Evolutionary conservation across 2,888 invertebrate species (phyloP).

Genomic region (Agriotes lineatus): DNA sequence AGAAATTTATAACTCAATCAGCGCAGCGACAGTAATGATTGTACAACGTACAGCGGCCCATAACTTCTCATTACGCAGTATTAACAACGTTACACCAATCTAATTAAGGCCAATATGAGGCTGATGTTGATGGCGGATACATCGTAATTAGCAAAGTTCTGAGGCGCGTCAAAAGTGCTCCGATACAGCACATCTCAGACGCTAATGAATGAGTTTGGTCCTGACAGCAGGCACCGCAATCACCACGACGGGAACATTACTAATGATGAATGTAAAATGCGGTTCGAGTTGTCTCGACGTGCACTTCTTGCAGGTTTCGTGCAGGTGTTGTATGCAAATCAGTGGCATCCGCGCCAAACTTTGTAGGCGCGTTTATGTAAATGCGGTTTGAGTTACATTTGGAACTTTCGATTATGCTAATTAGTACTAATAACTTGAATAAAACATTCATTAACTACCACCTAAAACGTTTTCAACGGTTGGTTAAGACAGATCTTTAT

Average conservation of each 20-base stretch:
- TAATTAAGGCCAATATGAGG: slow-evolving; percentile 25
- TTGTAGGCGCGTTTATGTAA: slow-evolving; percentile 31
- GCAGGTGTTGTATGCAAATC: slow-evolving; percentile 37
- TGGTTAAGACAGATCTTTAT: slow-evolving; percentile 15
- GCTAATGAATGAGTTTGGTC: slow-evolving; percentile 26
- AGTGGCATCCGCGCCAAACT: slow-evolving; percentile 29
- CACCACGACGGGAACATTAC: slow-evolving; percentile 21
- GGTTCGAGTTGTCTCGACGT: slow-evolving; percentile 8
- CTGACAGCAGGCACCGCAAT: slow-evolving; percentile 25
- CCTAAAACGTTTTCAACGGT: slow-evolving; percentile 12
- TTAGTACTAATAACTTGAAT: slow-evolving; percentile 23
- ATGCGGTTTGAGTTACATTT: slow-evolving; percentile 25
- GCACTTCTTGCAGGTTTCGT: slow-evolving; percentile 18
- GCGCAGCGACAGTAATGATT: slow-evolving; percentile 11
- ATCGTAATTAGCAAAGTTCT: slow-evolving; percentile 24
- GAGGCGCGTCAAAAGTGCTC: slow-evolving; percentile 22
- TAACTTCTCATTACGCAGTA: slow-evolving; percentile 24
- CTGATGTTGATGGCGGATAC: slow-evolving; percentile 24
- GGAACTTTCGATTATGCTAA: slow-evolving; percentile 30
- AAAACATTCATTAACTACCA: slow-evolving; percentile 26
- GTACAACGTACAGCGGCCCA: slow-evolving; percentile 5
- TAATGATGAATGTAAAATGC: slow-evolving; percentile 23
- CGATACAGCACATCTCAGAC: slow-evolving; percentile 1
- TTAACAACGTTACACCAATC: slow-evolving; percentile 26
- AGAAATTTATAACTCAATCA: slow-evolving; percentile 27